A percentile compares a stretch with the other conserved stretches of the same genome.
Evolutionary conservation across 2,888 invertebrate genomes (phyloP).

Genomic region (Salpingus planirostris): DNA sequence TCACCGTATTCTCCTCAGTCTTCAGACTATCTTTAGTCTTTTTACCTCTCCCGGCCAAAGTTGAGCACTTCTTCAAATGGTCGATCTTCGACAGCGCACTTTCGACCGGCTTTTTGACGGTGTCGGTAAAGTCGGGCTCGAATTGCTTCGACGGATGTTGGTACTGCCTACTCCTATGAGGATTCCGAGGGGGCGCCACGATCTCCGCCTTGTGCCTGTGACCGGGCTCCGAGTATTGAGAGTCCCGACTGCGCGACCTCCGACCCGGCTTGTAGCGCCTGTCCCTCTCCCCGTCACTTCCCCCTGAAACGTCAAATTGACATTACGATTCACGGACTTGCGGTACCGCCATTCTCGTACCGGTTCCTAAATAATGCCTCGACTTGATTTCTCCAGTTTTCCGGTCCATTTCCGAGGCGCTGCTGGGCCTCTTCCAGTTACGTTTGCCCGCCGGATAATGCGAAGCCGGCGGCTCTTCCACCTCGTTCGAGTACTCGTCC

Average conservation of each 20-base stretch:
- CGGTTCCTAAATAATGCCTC: slow-evolving; percentile 27
- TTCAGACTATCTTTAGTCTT: slow-evolving; percentile 33
- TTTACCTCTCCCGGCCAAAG: slow-evolving; percentile 24
- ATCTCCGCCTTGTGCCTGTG: slow-evolving; percentile 34
- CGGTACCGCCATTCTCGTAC: slow-evolving; percentile 11
- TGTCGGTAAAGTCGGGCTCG: too few relatives aligned
- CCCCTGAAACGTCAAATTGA: too few relatives aligned
- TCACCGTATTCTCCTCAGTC: slow-evolving; percentile 26
- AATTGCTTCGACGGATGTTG: slow-evolving; percentile 28
- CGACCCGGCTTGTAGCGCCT: slow-evolving; percentile 44
- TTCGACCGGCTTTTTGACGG: slow-evolving; percentile 42
- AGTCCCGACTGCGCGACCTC: slow-evolving; percentile 42
- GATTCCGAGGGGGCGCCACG: slow-evolving; percentile 20
- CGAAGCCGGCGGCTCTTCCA: slow-evolving; percentile 31
- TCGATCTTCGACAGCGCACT: slow-evolving; percentile 41
- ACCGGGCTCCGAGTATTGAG: slow-evolving; percentile 36
- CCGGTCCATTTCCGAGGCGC: slow-evolving; percentile 50
- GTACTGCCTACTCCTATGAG: slow-evolving; percentile 20
- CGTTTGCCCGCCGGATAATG: slow-evolving; percentile 35
- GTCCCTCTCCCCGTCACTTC: slow-evolving; percentile 32
- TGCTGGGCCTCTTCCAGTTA: slow-evolving; percentile 49
- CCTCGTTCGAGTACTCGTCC: slow-evolving; percentile 45
- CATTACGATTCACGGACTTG: too few relatives aligned
- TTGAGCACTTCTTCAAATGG: slow-evolving; percentile 28
- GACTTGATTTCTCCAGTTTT: slow-evolving; percentile 39